Evolutionary conservation across 1,140 invertebrate species (phyloP), one percentile per base, ranked within the genome.

Genomic region (Microplitis mediator): DNA sequence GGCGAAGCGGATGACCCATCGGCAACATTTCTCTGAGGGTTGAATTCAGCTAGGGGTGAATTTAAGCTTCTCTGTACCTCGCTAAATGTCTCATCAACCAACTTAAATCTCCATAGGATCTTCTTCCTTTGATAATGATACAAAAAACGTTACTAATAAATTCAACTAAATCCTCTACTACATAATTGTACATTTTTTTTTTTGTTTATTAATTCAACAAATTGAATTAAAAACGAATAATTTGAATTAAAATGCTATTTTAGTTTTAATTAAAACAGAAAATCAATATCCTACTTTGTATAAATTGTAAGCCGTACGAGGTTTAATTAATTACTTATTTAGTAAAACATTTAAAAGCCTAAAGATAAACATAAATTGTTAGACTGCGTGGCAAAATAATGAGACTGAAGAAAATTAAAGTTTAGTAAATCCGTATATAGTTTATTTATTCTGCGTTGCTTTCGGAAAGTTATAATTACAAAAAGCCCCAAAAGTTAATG

Each of bases 61-160:
- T 32, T 61, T 61, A 61, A 61, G 60, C 60, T 31, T 32, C 60
- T 32, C 60, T 61, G 32, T 61, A 61, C 32, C 60, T 61, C 32
- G 60, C 6, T 61, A 61, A 32, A 23, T 61, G 60, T 61, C 60
- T 61, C 60, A 61, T 23, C 11, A 61, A 61, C 23, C 31, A 32
- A 61, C 16, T 61, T 23, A 32, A 61, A 61, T 23, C 60, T 32
- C 60, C 23, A 61, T 31, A 13, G 23, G 32, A 61, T 61, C 16
- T 13, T 61, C 14, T 31, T 16, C 31, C 16, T 23, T 61, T 61
- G 60, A 61, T 32, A 61, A 31, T 23, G 16, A 31, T 32, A 23
- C 16, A 4, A 34, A 61, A 32, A 13, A 32, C 60, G 31, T 9
- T 11, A 32, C n/a, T 14, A 23, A 56, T 56, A 23, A 56, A 23